A percentile compares a stretch with the other conserved stretches of the same genome.
These are phyloP conservation scores for Nesoenas mayeri DNA, from an alignment of 2,113 vertebrate species.

Conservation along the genomic window DNA sequence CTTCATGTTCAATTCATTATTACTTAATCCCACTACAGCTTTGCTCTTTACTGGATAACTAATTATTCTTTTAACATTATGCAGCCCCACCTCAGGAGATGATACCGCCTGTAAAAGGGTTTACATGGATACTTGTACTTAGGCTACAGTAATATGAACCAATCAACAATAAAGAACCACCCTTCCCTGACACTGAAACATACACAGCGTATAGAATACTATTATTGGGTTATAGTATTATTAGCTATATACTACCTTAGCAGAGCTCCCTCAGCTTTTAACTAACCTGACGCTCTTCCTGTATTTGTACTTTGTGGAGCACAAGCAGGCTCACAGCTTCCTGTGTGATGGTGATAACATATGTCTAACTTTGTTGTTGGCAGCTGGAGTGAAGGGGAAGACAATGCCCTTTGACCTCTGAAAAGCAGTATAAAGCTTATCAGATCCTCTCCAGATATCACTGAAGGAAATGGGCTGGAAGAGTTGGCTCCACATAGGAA, in stretches of 20 bases:
- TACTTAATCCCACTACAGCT: background rate
- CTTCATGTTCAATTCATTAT: background rate
- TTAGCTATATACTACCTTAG: slow-evolving; percentile 24
- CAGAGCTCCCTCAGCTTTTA: slow-evolving; percentile 56
- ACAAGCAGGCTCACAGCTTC: slow-evolving; percentile 66
- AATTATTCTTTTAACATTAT: background rate
- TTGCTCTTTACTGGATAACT: background rate
- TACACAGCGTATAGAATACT: background rate
- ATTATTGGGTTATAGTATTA: background rate
- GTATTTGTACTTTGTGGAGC: slow-evolving; percentile 77
- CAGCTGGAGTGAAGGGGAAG: slow-evolving; percentile 68
- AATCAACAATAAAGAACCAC: background rate
- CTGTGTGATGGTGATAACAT: slow-evolving; percentile 69
- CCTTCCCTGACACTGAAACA: background rate
- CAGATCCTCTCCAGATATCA: slow-evolving; percentile 80
- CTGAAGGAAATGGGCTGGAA: slow-evolving; percentile 75
- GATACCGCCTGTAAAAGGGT: background rate
- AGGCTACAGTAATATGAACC: background rate
- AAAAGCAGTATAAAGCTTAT: slow-evolving; percentile 76
- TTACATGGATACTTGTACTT: background rate
- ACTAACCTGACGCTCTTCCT: slow-evolving; percentile 76
- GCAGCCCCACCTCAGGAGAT: background rate
- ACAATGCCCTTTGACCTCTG: slow-evolving; percentile 76
- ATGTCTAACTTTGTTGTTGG: slow-evolving; percentile 70
- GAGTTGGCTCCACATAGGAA: slow-evolving; percentile 69